A percentile compares a stretch with the other conserved stretches of the same genome.
Conservation (phyloP, 2,888 invertebrate species). For the Xylocampa areola region DNA sequence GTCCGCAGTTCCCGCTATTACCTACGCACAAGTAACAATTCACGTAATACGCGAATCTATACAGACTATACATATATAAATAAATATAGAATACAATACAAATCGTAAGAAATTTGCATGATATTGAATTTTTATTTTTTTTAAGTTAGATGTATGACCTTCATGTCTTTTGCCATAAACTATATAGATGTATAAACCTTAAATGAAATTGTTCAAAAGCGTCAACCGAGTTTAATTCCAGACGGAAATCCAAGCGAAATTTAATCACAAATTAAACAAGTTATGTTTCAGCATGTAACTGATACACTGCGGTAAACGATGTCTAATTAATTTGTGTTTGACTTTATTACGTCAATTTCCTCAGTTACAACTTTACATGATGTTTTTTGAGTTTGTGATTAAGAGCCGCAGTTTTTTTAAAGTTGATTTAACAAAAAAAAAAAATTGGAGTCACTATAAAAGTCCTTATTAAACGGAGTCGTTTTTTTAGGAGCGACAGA, state of each 20-base stretch:
- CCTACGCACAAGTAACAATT: conserved; percentile 11
- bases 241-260: conserved; percentile 35
- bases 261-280: conserved; percentile 43
- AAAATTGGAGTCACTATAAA: conserved; percentile 39
- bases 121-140: too few species aligned
- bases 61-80: too few species aligned
- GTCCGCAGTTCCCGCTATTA: conserved; percentile 13
- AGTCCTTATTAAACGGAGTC: conserved; percentile 80
- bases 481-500: conserved; percentile 77
- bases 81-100: too few species aligned
- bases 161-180: too few species aligned
- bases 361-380: conserved; percentile 35
- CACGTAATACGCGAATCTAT: conserved; percentile 5
- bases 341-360: conserved; percentile 40
- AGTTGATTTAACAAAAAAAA: conserved; percentile 17
- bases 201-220: conserved; percentile 14
- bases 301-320: conserved; percentile 45
- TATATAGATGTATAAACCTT: conserved; percentile 12
- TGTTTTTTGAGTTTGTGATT: conserved; percentile 21
- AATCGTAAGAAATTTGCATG: too few species aligned
- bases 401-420: conserved; percentile 6
- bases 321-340: conserved; percentile 50
- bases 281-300: conserved; percentile 46
- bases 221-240: conserved; percentile 19
- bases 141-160: too few species aligned